phyloP scores from a whole-genome alignment of 1,140 invertebrate genomes.

The Pomacea maculata region DNA sequence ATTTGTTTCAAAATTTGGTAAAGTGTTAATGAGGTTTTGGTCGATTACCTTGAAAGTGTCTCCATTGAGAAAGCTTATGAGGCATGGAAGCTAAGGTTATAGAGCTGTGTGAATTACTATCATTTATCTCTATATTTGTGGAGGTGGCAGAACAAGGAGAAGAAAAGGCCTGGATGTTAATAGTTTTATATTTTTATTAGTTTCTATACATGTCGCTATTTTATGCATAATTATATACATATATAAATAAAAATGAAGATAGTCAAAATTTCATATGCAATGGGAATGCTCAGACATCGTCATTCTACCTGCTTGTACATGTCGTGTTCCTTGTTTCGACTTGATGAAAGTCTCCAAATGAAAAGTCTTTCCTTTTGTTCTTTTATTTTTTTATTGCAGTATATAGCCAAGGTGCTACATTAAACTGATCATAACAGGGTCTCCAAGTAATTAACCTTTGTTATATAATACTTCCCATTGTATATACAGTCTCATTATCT shows the following conservation, averaged over 20 bases:
- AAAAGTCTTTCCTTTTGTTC: constrained; percentile 1
- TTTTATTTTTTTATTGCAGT: background rate
- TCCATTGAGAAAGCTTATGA: background rate
- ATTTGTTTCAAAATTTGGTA: too few species aligned
- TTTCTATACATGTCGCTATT: too few species aligned
- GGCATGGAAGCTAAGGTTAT: background rate
- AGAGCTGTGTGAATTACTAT: background rate
- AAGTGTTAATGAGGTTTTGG: too few species aligned
- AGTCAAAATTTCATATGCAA: background rate
- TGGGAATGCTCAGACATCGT: too few species aligned
- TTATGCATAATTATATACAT: too few species aligned
- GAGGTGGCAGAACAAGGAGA: background rate
- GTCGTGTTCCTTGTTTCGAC: too few species aligned
- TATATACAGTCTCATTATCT: too few species aligned
- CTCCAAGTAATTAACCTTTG: too few species aligned
- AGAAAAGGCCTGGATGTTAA: background rate
- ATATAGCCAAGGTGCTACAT: background rate
- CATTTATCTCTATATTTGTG: background rate
- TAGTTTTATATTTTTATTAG: constrained; percentile 2
- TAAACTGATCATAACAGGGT: background rate
- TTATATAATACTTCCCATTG: too few species aligned
- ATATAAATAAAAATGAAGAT: constrained; percentile 1
- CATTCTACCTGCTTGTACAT: too few species aligned
- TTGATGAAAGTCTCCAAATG: background rate
- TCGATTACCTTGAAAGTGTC: background rate